phyloP scores from a whole-genome alignment of 23 tunicate species.

The Trididemnum nubilum region DNA sequence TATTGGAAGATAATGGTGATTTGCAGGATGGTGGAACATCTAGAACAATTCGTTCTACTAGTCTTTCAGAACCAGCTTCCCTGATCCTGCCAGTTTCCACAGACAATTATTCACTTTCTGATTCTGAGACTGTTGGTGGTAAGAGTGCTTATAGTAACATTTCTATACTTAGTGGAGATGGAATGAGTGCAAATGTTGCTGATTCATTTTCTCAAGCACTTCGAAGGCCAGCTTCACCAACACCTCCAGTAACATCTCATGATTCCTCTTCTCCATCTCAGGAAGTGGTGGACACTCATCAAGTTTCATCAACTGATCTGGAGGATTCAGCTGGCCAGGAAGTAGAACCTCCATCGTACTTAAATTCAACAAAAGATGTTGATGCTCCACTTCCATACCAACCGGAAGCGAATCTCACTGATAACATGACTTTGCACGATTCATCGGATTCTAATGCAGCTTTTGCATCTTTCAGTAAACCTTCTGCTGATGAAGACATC shows the following conservation, averaged over 20 bases:
- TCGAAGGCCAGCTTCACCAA: too few species aligned
- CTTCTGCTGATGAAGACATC: not conserved
- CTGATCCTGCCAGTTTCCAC: not conserved
- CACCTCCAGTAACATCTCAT: too few species aligned
- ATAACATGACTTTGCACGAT: not conserved
- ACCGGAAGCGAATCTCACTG: not conserved
- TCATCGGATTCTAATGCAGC: not conserved
- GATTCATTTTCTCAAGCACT: not conserved
- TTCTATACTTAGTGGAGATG: not conserved
- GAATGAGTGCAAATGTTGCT: not conserved
- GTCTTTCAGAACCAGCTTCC: not conserved
- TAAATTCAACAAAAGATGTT: not conserved
- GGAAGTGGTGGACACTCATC: not conserved
- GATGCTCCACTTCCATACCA: not conserved
- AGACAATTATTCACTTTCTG: not conserved
- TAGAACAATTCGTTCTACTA: not conserved
- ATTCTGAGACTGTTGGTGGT: too few species aligned
- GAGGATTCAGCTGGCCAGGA: not conserved
- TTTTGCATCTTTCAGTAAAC: not conserved
- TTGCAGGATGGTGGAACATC: not conserved
- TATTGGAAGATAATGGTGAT: not conserved
- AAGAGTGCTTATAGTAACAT: too few species aligned
- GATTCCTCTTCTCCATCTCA: not conserved
- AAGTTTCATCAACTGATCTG: not conserved
- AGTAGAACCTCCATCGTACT: not conserved